Evolutionary conservation across 53 echinoderm and acorn worm species (phyloP), one percentile per base, ranked within the genome.

Genomic region (Stichopus horrens): DNA sequence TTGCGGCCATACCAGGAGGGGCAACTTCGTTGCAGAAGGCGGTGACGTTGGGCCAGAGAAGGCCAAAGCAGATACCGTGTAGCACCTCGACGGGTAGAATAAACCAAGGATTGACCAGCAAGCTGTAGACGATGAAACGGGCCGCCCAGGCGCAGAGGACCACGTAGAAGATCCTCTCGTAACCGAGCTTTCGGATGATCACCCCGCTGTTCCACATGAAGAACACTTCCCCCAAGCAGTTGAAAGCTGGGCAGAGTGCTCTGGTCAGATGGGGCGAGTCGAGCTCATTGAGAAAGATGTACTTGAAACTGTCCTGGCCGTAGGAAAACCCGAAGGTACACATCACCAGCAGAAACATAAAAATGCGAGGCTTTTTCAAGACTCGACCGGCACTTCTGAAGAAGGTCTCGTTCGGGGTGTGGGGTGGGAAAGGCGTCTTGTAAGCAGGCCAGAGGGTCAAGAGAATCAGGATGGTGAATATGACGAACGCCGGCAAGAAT

Each of bases 1-100:
- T 95, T 76, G 91, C 91, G 7, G 95, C 95, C 96, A 96, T 95
- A 58, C 96, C 96, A 23, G 93, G 83, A 5, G 96, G 96, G 8
- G 96, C 95, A 74, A 87, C 88, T 18, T 88, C 89, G 82, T 89
- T 91, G 14, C 93, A 93, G 90, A 92, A 96, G 37, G 91, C 83
- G 23, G 92, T 96, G 54, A 92, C 89, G 37, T 93, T 93, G 53
- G 96, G 93, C 94, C 94, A 96, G 22, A 93, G 83, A 5, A 93
- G 91, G 0, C 96, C 96, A 76, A 88, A 96, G 4, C 95, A 95
- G 66, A 95, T 88, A 4, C 96, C 96, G 92, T 96, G 96, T 5
- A 96, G 91, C 5, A 93, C 87, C 65, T 96, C 95, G 63, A 96
- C 75, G 3, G 95, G 94, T 9, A 96, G 86, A 4, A 96, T 91